Percentiles rank a stretch among this genome's conserved stretches.
These are phyloP conservation scores for Pelobates cultripes DNA, from an alignment of 2,797 vertebrate genomes.

Conservation along the genomic window DNA sequence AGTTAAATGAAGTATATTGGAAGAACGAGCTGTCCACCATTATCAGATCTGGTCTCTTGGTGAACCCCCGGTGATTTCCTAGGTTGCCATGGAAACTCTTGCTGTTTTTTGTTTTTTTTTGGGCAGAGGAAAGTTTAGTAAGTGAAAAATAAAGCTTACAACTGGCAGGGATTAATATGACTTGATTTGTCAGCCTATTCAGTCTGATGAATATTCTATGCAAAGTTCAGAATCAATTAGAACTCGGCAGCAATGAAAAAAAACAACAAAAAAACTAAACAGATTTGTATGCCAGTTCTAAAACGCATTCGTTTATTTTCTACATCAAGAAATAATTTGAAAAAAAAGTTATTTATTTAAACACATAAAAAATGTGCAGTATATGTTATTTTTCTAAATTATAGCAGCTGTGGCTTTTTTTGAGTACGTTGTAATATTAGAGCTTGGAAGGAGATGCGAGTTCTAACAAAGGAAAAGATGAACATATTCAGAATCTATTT, in stretches of 20 bases:
- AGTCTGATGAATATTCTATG: conserved; percentile 35
- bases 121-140: conserved; percentile 32
- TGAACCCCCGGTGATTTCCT: conserved; percentile 2
- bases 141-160: not conserved
- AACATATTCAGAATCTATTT: conserved; percentile 22
- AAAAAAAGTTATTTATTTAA: conserved; percentile 31
- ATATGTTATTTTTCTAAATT: not conserved
- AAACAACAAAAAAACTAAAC: not conserved
- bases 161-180: conserved; percentile 11
- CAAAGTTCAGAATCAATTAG: conserved; percentile 44
- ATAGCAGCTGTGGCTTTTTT: conserved; percentile 36
- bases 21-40: not conserved
- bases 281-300: conserved; percentile 25
- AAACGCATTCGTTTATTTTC: conserved; percentile 15
- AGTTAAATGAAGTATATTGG: not conserved
- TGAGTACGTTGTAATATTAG: conserved; percentile 15
- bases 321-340: conserved; percentile 14
- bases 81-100: conserved; percentile 9
- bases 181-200: conserved; percentile 32
- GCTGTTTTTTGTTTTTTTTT: conserved; percentile 1
- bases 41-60: conserved; percentile 7
- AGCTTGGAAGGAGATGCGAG: not conserved
- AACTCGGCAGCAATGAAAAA: conserved; percentile 22
- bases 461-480: conserved; percentile 15
- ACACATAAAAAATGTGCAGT: conserved; percentile 14